phyloP scores from a whole-genome alignment of 1,140 invertebrate genomes.

The Drosophila auraria region DNA sequence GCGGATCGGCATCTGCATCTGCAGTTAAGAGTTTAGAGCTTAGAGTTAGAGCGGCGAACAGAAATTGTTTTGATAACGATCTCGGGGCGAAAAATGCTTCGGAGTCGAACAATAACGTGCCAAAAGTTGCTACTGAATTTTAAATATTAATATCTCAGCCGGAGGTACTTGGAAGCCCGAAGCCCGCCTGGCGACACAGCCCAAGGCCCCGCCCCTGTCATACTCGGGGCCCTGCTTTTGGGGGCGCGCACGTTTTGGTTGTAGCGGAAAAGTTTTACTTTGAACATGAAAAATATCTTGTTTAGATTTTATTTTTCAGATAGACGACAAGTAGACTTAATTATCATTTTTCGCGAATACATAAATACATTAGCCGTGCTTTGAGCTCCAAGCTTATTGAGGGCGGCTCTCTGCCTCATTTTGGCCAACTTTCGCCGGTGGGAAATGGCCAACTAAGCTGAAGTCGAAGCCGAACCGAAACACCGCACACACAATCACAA shows the following conservation, averaged over 20 bases:
- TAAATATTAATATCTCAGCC: slow-evolving; percentile 80
- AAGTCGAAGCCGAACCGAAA: slow-evolving; percentile 16
- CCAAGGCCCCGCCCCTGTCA: slow-evolving; percentile 16
- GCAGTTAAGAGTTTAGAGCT: slow-evolving; percentile 13
- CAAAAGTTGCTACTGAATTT: slow-evolving; percentile 84
- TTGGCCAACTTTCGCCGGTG: slow-evolving; percentile 75
- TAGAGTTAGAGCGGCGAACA: slow-evolving; percentile 51
- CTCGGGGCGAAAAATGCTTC: slow-evolving; percentile 50
- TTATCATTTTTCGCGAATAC: slow-evolving; percentile 79
- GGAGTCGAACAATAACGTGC: slow-evolving; percentile 82
- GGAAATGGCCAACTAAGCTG: slow-evolving; percentile 35
- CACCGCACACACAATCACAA: slow-evolving; percentile 68
- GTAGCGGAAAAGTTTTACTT: slow-evolving; percentile 77
- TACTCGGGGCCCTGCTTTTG: slow-evolving; percentile 35
- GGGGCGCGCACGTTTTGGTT: slow-evolving; percentile 79
- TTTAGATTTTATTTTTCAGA: slow-evolving; percentile 84
- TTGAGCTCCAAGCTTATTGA: slow-evolving; percentile 45
- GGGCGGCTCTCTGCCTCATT: slow-evolving; percentile 63
- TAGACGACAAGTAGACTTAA: slow-evolving; percentile 83
- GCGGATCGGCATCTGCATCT: slow-evolving; percentile 53
- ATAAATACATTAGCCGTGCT: slow-evolving; percentile 64
- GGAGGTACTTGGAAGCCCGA: slow-evolving; percentile 32
- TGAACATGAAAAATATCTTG: slow-evolving; percentile 84
- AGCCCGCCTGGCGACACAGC: slow-evolving; percentile 51
- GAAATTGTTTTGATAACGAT: slow-evolving; percentile 81